phyloP scores from a whole-genome alignment of 2,113 vertebrate species.

The Zingel zingel region DNA sequence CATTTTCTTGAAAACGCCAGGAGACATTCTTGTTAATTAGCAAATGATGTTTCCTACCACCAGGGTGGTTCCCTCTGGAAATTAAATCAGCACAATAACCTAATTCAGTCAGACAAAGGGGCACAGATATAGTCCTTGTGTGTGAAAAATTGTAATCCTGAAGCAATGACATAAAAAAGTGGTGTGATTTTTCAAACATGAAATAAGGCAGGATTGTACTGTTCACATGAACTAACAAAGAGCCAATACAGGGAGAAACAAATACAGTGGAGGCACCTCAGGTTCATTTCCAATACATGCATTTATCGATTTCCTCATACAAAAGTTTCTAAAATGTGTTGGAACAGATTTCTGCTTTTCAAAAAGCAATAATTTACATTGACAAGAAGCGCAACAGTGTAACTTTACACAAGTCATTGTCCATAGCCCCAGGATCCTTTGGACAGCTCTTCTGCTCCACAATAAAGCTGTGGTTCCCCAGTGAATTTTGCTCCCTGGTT shows the following conservation, averaged over 20 bases:
- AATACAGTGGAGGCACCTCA: constrained; percentile 3
- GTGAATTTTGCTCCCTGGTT: constrained; percentile 24
- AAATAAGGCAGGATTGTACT: not conserved
- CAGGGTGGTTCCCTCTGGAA: constrained; percentile 74
- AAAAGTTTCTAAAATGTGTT: not conserved
- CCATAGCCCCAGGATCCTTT: not conserved
- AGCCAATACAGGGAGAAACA: not conserved
- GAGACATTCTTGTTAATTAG: constrained; percentile 80
- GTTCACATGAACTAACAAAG: not conserved
- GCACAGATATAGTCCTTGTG: constrained; percentile 10
- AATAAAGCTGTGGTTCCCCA: constrained; percentile 3
- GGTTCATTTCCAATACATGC: not conserved
- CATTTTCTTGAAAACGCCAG: constrained; percentile 70
- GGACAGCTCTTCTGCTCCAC: not conserved
- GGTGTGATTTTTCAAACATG: constrained; percentile 3
- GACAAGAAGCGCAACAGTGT: not conserved
- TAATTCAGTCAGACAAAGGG: constrained; percentile 67
- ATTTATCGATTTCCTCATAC: not conserved
- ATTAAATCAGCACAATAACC: constrained; percentile 80
- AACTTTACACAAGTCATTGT: not conserved
- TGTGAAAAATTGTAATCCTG: constrained; percentile 32
- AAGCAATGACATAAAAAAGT: constrained; percentile 5
- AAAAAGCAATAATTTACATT: not conserved
- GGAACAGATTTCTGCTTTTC: not conserved
- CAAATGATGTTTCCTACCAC: constrained; percentile 70